phyloP scores from a whole-genome alignment of 2,888 invertebrate genomes.

The Girardia tigrina region DNA sequence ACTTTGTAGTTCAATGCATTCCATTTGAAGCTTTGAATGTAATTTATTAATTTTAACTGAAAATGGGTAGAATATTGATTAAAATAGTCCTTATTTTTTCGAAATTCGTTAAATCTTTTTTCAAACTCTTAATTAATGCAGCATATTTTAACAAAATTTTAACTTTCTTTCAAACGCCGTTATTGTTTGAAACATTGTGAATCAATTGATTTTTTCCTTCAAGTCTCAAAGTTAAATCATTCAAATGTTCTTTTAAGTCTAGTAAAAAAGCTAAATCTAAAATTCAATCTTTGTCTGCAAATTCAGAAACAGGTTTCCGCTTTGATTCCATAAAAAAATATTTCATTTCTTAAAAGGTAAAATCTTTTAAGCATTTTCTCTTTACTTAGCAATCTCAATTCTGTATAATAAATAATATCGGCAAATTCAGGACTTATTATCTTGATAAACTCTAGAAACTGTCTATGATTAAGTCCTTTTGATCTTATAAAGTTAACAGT shows the following conservation, averaged over 20 bases:
- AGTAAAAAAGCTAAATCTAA: no score
- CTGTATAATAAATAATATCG: neutral
- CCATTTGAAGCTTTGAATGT: no score
- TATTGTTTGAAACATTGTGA: neutral
- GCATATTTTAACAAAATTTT: neutral
- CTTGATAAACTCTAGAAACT: neutral
- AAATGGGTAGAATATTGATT: no score
- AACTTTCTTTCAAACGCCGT: neutral
- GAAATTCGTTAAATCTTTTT: neutral
- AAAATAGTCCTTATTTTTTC: no score
- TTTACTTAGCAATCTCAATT: neutral
- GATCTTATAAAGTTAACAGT: constrained; percentile 15
- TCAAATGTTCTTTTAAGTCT: neutral
- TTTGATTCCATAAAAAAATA: neutral
- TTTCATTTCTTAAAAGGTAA: neutral
- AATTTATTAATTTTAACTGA: neutral
- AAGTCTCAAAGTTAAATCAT: neutral
- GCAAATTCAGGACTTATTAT: neutral
- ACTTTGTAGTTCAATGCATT: no score
- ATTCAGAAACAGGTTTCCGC: neutral
- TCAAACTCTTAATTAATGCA: no score
- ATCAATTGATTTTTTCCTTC: neutral
- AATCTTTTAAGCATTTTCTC: constrained; percentile 2
- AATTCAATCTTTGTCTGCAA: neutral
- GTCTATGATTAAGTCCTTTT: constrained; percentile 20